Base-by-base conservation (phyloP, 2,888 invertebrate genomes). In the Carcina quercana region DNA sequence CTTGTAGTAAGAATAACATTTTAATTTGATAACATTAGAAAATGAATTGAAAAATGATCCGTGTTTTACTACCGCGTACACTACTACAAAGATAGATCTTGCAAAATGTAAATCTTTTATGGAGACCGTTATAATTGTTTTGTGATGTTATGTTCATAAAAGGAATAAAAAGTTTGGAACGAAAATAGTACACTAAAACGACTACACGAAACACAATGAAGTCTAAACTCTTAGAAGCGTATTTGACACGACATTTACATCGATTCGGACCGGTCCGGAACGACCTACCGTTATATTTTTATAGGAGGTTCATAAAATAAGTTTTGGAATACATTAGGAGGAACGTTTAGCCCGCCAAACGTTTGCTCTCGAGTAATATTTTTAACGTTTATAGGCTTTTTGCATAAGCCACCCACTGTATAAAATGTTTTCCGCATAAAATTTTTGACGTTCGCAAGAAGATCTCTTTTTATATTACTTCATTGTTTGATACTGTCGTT, bases 301-400 rank as follows among this genome's bases (percentile, higher is more conserved):
- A 79, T 75, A 66, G 73, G 64, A 59, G 63, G 61, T 65, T 65
- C 70, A 69, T 79, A 72, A 79, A 79, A 72, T 70, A 73, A 74
- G 71, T 75, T 78, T 66, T 49, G 48, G 66, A 71, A 75, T 73
- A 76, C 68, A 76, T 78, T 72, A 73, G 61, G 58, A 56, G 29
- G 57, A 59, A 45, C 65, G 51, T 66, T 68, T 64, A 57, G 62
- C 56, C 45, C 47, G 47, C 51, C n/a, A n/a, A 50, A 59, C 68
- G 67, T 61, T 68, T 64, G 60, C 63, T 66, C 28, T 19, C 12
- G 19, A 57, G 63, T 60, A 65, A 71, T 73, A 72, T 74, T 72
- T 70, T 74, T 64, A 66, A 73, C 65, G 64, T 70, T 74, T 74
- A 76, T 74, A 59, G 68, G 62, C 61, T 54, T 66, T 75, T 73